Base-by-base conservation (phyloP, 2,888 invertebrate genomes). In the Chalcis sispes region DNA sequence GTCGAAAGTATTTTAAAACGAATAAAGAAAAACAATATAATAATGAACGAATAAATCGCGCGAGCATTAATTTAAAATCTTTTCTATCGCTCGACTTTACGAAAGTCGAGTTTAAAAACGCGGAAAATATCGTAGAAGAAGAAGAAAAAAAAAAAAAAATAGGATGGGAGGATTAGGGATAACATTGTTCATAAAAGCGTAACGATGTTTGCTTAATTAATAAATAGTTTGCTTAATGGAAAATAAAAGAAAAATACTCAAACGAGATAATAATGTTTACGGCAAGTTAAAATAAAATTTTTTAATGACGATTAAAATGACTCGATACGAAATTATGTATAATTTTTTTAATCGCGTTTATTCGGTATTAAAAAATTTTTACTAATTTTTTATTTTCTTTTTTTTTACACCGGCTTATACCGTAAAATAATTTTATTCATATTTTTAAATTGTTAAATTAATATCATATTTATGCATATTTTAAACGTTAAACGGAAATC, bases 31-130 rank as follows among this genome's bases (percentile, higher is more conserved):
- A 25, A 8, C 8, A 32, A 18, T 18, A 20, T 64, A 64, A 48
- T 50, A 65, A 20, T 50, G 20, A 20, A 23, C 36, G 46, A 50
- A 50, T 64, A 64, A 64, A 61, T 25, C n/a, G 25, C 61, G 18
- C 15, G 25, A 25, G 42, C n/a, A n/a, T n/a, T n/a, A n/a, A n/a
- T n/a, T n/a, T 25, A n/a, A 1, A 25, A n/a, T 27, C 10, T 36
- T 18, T 1, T 13, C n/a, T 8, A 3, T 32, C 32, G 32, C 32
- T 3, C 32, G 32, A 32, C 5, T 8, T 8, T 3, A 3, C 32
- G 32, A 8, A 8, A 8, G 32, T 10, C 8, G 32, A 27, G 10
- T 20, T 25, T 18, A 25, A 25, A n/a, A 61, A 5, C 13, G 7
- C n/a, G 25, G n/a, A n/a, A n/a, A n/a, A n/a, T n/a, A n/a, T n/a